Base-by-base conservation (phyloP, 2,888 invertebrate species). In the Morpho achilles region DNA sequence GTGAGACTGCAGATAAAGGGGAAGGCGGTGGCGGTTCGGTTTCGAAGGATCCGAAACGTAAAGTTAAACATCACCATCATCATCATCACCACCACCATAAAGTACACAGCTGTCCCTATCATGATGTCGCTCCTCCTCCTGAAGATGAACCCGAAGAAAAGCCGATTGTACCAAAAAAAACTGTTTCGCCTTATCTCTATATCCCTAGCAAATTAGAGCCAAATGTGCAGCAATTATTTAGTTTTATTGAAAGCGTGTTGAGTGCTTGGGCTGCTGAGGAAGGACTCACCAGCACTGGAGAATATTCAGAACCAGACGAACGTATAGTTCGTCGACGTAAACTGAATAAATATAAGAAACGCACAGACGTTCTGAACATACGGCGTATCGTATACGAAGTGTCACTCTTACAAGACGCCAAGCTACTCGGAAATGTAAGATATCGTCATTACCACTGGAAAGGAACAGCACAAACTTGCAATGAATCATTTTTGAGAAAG, bases 401-500 rank as follows among this genome's bases (percentile, higher is more conserved):
- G 43, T 92, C 94, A n/a, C 93, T 93, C 69, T 78, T 95, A 62
- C 92, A 92, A 56, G 94, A 94, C 39, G 92, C 94, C 7, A 90
- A 93, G 63, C 91, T 93, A 68, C 84, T 95, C 68, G 95, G 95
- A 50, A 94, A 94, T 75, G 91, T 94, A 51, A 89, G 94, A 66
- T 95, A 93, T 80, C 92, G 94, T 50, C 96, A 97, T 80, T 93
- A 95, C 72, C 96, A 97, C 84, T 96, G 96, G 94, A 95, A 96
- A 74, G 94, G 95, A 64, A 95, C 96, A 47, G 95, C 96, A 58
- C 96, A 96, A 81, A 95, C 95, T 72, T 97, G 97, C 91, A 97
- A 97, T 80, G 96, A 96, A 83, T 92, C 94, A 73, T 97, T 97
- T 89, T 92, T 97, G 62, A 93, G 95, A 86, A 97, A 96, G 96